Base-by-base conservation (phyloP, 1,140 invertebrate genomes). In the Aphaenogaster floridana region DNA sequence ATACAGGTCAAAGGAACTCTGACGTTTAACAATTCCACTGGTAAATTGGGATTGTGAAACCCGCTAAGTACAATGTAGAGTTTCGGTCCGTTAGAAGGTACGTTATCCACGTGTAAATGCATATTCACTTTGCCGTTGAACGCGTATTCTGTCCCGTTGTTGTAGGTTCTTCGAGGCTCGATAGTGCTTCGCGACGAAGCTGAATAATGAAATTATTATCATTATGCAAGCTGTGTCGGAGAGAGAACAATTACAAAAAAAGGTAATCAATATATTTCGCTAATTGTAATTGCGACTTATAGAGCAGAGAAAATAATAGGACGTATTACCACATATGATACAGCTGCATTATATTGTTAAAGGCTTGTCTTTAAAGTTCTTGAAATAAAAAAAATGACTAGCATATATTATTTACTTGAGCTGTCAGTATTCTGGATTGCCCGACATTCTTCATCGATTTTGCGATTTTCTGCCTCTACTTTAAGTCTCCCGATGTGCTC, bases 21-120 rank as follows among this genome's bases (percentile, higher is more conserved):
- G 39, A 95, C 92, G 90, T 95, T 94, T 13, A 96, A 87, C 39
- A 96, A 90, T 81, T 95, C 94, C 21, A 83, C 79, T 0, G 95
- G 91, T 64, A 96, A 88, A 50, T 93, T 87, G 0, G 95, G 94
- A 87, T 96, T 95, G 66, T 94, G 89, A 92, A 96, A 96, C 0
- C 96, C 96, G 0, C 95, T 96, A 3, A 96, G 85, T 34, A 96
- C 95, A 28, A 96, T 90, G 83, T 96, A 96, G 2, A 96, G 86
- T 88, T 96, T 95, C 0, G 96, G 96, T 28, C 96, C 96, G 64
- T 96, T 93, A 21, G 90, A 80, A 0, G 96, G 96, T 86, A 94
- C 96, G 77, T 96, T 96, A 80, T 96, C 95, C 1, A 96, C 91
- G 77, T 95, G 92, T 54, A 96, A 92, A 57, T 88, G 89, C 4